Conservation (phyloP, 2,888 invertebrate genomes). For the Plagiodera versicolora region DNA sequence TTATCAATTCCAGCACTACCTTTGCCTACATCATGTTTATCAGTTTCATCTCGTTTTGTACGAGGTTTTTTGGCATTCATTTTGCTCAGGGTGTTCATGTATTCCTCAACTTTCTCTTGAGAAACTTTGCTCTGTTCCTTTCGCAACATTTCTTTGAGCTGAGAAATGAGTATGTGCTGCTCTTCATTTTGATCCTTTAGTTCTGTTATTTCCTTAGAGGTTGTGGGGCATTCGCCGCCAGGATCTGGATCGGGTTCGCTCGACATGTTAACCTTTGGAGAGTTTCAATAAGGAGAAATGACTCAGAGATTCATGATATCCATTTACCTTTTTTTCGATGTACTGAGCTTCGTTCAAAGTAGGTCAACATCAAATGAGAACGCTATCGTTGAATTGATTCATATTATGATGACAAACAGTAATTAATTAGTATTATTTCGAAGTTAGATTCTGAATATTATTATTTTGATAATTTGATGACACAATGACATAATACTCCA, state of each 20-base stretch:
- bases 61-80: conserved; percentile 49
- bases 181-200: conserved; percentile 52
- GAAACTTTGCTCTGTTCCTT: conserved; percentile 53
- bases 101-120: conserved; percentile 54
- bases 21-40: conserved; percentile 26
- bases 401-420: background rate
- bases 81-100: conserved; percentile 52
- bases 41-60: conserved; percentile 40
- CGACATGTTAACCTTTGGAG: conserved; percentile 44
- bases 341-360: background rate
- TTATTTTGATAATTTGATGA: background rate
- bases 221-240: conserved; percentile 34
- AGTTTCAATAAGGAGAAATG: background rate
- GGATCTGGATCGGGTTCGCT: conserved; percentile 46
- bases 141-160: conserved; percentile 54
- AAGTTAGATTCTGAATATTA: background rate
- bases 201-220: conserved; percentile 44
- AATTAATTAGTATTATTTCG: no score
- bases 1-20: conserved; percentile 50
- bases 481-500: background rate
- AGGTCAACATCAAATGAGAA: background rate
- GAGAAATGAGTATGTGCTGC: conserved; percentile 52
- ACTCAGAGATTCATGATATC: no score
- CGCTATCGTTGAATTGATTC: background rate
- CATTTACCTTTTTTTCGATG: conserved; percentile 10